Percentiles rank a stretch among this genome's conserved stretches.
Conservation (phyloP, 2,797 vertebrate species). For the Poeciliopsis turneri region DNA sequence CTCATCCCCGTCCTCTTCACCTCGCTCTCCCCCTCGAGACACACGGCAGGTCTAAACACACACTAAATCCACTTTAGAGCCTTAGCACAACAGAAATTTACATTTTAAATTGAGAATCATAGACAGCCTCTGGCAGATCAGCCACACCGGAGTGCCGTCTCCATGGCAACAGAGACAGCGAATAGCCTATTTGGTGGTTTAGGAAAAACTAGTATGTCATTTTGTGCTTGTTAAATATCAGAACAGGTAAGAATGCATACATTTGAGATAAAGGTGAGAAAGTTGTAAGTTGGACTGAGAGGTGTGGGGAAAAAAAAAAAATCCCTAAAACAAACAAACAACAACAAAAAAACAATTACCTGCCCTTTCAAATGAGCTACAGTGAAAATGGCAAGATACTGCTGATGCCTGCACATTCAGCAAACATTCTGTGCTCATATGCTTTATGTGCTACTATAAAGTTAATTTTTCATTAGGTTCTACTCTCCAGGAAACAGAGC, state of each 20-base stretch:
- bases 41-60: conserved; percentile 74
- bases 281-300: conserved; percentile 53
- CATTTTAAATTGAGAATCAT: conserved; percentile 83
- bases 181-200: conserved; percentile 81
- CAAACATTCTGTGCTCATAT: conserved; percentile 80
- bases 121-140: conserved; percentile 76
- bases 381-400: conserved; percentile 60
- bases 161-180: conserved; percentile 89
- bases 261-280: conserved; percentile 82
- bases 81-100: conserved; percentile 81
- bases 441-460: conserved; percentile 86
- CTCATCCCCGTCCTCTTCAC: conserved; percentile 30
- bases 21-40: conserved; percentile 65
- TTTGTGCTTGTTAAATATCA: conserved; percentile 85
- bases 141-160: conserved; percentile 82
- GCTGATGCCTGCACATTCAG: conserved; percentile 72
- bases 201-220: conserved; percentile 74
- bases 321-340: too few species aligned
- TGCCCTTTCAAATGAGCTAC: conserved; percentile 78
- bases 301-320: background rate
- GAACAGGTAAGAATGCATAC: conserved; percentile 73
- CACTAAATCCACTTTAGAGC: conserved; percentile 83
- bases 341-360: conserved; percentile 23
- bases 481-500: conserved; percentile 20
- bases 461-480: conserved; percentile 55